Conservation (phyloP, 2,113 vertebrate species). For the Tetrax tetrax region DNA sequence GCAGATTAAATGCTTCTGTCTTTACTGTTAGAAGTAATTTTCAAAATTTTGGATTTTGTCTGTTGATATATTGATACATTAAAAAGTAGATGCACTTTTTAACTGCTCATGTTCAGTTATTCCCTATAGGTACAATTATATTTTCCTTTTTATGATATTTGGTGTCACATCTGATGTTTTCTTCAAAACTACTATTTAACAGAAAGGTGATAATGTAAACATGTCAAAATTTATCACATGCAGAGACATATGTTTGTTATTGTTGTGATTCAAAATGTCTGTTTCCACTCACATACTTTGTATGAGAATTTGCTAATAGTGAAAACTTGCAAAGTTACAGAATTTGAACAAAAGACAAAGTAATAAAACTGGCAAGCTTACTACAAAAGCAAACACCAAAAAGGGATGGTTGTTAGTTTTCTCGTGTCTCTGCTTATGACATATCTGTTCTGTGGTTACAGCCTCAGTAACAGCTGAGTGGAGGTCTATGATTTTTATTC, state of each 20-base stretch:
- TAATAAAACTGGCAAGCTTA: neutral
- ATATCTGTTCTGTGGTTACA: neutral
- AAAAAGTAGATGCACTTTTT: neutral
- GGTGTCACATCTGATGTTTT: neutral
- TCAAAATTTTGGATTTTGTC: neutral
- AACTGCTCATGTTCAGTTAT: neutral
- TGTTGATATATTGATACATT: neutral
- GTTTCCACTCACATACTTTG: neutral
- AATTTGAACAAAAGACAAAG: neutral
- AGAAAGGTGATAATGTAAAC: neutral
- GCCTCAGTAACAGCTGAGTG: neutral
- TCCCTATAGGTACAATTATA: neutral
- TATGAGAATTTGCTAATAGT: neutral
- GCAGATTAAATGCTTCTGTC: neutral
- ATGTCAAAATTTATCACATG: neutral
- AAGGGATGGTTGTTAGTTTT: neutral
- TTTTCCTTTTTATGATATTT: neutral
- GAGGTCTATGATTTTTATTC: neutral
- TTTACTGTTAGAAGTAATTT: neutral
- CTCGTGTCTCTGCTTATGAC: neutral
- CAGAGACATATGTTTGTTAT: neutral
- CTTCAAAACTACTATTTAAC: neutral
- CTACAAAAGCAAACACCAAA: neutral
- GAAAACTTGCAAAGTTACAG: neutral
- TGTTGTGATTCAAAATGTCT: neutral